Evolutionary conservation across 2,797 vertebrate species (phyloP), one percentile per base, ranked within the genome.

Genomic region (Pelobates cultripes): DNA sequence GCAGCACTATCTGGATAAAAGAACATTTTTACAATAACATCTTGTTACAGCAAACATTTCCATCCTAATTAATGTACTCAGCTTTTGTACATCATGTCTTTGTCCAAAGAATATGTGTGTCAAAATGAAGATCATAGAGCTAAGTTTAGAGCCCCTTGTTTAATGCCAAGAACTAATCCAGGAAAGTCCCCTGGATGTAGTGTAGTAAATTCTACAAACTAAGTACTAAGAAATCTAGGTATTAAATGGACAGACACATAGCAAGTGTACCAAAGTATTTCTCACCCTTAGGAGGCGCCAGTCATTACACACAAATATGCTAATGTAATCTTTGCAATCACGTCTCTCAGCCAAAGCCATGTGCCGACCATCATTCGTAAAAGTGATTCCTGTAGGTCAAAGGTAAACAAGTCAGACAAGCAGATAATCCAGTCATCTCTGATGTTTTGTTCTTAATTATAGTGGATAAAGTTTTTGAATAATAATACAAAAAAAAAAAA

Each of bases 261-360:
- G 73, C 75, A 60, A 68, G 75, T 69, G 63, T 0, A 8, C 13
- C 44, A 45, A 3, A 71, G 67, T 15, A 1, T 0, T 0, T 66
- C 95, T 93, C 82, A 99, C 98, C 91, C 97, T 92, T 60, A 99
- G 93, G 43, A 99, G 95, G 92, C 98, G 97, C 98, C 98, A 99
- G 92, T 97, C 95, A 0, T 94, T 96, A 88, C 98, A 99, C 10
- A 99, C 98, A 0, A 99, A 99, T 88, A 99, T 87, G 89, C 98
- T 99, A 80, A 99, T 85, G 57, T 93, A 96, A 87, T 99, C 98
- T 88, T 95, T 97, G 91, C 98, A 99, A 93, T 99, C 98, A 0
- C 98, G 93, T 0, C 98, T 91, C 85, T 99, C 98, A 0, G 96
- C 97, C 87, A 99, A 86, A 0, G 98, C 98, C 96, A 99, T 92